Evolutionary conservation across 2,113 vertebrate species (phyloP), one percentile per base, ranked within the genome.

Genomic region (Columba livia): DNA sequence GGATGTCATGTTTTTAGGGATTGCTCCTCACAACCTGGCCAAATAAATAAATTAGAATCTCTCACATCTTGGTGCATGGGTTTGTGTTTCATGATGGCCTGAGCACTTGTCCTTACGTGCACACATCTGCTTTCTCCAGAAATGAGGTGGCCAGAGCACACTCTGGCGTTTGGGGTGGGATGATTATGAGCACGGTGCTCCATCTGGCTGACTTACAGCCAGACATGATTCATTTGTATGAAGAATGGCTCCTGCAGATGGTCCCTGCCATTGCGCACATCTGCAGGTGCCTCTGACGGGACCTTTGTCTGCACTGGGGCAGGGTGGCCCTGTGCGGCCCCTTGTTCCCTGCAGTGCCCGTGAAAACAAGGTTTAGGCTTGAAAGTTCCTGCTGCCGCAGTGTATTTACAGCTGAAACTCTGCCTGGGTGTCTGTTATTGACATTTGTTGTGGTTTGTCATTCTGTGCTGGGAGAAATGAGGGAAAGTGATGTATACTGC

Each of bases 331-430:
- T 21, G 28, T 58, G 65, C 29, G 71, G 51, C 60, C 56, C 58
- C 53, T 78, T 47, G 60, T 34, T 42, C 32, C 11, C 5, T 3
- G 2, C 38, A 23, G 60, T 0, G 0, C 2, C 3, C 61, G 40
- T 66, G 56, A 26, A 81, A 93, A 44, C 20, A 69, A 57, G 42
- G 36, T 40, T 60, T 42, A 56, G 60, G n/a, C 51, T 26, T 48
- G 34, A 16, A 81, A 25, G 11, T 31, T 73, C 50, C 48, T 2
- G 1, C 25, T 26, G 42, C 56, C 53, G 51, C 44, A 11, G 26
- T 0, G 0, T 72, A 3, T 83, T 80, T 91, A 50, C 53, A 62
- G 50, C 81, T 89, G 90, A 34, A 94, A 14, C 72, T 77, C 71
- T n/a, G 53, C 5, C 79, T 89, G 67, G 20, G 10, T 74, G 53